phyloP scores from a whole-genome alignment of 2,888 invertebrate genomes.

The Melipona beecheii region DNA sequence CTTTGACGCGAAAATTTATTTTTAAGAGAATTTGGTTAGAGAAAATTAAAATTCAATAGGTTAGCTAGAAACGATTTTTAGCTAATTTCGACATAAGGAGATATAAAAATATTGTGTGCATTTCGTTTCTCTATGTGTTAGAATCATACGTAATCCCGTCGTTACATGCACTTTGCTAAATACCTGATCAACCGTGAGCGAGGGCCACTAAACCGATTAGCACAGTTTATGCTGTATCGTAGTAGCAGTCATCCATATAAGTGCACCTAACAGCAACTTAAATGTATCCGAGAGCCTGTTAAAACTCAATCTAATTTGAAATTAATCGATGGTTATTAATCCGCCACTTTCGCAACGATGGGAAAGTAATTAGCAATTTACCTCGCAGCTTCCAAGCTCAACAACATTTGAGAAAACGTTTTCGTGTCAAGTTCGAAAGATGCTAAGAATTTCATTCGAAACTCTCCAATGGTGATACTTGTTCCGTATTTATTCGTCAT shows the following conservation, averaged over 20 bases:
- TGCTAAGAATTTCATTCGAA: not conserved
- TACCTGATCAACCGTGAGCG: slow-evolving; percentile 54
- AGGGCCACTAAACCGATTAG: slow-evolving; percentile 64
- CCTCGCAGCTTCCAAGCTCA: not conserved
- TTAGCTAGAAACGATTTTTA: not conserved
- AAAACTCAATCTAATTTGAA: slow-evolving; percentile 46
- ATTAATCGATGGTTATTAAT: slow-evolving; percentile 44
- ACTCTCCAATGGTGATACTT: not conserved
- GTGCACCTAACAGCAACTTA: slow-evolving; percentile 48
- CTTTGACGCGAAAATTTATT: not conserved
- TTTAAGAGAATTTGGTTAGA: not conserved
- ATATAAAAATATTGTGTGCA: not conserved
- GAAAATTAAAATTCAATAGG: not conserved
- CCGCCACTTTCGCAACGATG: slow-evolving; percentile 6
- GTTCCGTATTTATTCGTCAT: not conserved
- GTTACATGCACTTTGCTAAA: slow-evolving; percentile 59
- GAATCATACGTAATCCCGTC: slow-evolving; percentile 41
- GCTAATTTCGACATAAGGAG: not conserved
- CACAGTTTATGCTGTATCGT: slow-evolving; percentile 52
- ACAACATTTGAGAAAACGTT: not conserved
- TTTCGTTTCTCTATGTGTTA: slow-evolving; percentile 2
- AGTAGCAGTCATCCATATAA: slow-evolving; percentile 46
- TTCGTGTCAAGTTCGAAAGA: no score
- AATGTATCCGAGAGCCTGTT: slow-evolving; percentile 41
- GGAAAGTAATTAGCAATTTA: slow-evolving; percentile 2